Percentiles rank a stretch among this genome's conserved stretches.
These are phyloP conservation scores for Oceanites oceanicus DNA, from an alignment of 2,113 vertebrate genomes.

Conservation along the genomic window DNA sequence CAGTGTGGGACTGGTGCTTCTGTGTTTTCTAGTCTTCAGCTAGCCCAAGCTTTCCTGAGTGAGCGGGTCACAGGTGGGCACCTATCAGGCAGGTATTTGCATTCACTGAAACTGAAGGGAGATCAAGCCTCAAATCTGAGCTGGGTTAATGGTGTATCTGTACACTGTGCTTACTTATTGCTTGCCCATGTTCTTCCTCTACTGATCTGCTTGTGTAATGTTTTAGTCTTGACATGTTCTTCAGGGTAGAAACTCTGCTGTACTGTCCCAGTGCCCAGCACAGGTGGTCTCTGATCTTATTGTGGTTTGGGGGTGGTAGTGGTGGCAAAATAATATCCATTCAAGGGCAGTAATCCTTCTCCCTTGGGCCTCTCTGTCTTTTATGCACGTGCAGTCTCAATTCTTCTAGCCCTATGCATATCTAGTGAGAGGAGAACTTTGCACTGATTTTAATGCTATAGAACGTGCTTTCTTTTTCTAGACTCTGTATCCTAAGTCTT, in stretches of 20 bases:
- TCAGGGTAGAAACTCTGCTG: background rate
- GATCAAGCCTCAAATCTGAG: background rate
- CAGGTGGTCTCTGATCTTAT: background rate
- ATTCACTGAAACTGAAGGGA: background rate
- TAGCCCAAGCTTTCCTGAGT: background rate
- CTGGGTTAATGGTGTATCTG: background rate
- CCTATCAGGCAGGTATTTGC: background rate
- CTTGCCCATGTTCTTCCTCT: background rate
- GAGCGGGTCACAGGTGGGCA: background rate
- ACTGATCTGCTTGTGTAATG: background rate
- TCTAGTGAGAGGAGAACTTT: background rate
- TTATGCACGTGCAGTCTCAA: rapidly evolving
- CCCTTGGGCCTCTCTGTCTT: background rate
- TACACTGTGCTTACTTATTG: background rate
- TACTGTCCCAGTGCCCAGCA: background rate
- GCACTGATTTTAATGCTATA: background rate
- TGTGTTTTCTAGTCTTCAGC: background rate
- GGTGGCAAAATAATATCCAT: background rate
- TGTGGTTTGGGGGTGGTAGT: background rate
- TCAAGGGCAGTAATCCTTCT: background rate
- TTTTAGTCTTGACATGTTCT: background rate
- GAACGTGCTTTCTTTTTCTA: background rate
- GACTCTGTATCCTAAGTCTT: background rate
- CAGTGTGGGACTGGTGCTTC: background rate
- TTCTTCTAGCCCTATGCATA: background rate